Evolutionary conservation across 1,140 invertebrate genomes (phyloP).

Genomic region (Ceratosolen fusciceps): DNA sequence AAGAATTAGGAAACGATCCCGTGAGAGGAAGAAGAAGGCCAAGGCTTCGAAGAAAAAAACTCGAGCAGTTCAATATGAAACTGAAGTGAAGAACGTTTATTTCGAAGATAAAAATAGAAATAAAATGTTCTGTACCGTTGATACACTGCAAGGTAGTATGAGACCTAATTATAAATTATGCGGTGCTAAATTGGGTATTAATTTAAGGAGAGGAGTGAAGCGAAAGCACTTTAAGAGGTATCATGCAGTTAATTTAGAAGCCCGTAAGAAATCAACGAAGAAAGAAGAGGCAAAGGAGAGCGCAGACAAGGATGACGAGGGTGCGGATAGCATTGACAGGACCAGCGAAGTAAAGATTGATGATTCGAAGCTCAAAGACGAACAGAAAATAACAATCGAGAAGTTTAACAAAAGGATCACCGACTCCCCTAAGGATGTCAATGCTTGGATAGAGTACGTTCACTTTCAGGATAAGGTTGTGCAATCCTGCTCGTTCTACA

Average conservation of each 20-base stretch:
- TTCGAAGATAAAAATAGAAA: conserved; percentile 72
- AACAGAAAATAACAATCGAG: conserved; percentile 68
- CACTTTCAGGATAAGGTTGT: conserved; percentile 71
- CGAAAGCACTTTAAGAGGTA: conserved; percentile 63
- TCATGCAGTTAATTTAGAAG: conserved; percentile 57
- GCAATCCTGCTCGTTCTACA: conserved; percentile 16
- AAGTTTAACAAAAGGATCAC: conserved; percentile 71
- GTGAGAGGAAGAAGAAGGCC: conserved; percentile 55
- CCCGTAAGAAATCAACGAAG: conserved; percentile 54
- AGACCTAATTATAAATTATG: conserved; percentile 68
- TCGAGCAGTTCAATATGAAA: conserved; percentile 49
- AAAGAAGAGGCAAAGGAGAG: conserved; percentile 56
- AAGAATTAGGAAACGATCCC: conserved; percentile 38
- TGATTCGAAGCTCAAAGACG: conserved; percentile 53
- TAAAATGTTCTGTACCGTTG: conserved; percentile 66
- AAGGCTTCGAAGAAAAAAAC: conserved; percentile 52
- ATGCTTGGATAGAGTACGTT: conserved; percentile 74
- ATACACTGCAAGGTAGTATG: conserved; percentile 67
- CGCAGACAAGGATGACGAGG: conserved; percentile 44
- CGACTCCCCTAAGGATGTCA: conserved; percentile 70
- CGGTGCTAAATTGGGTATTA: conserved; percentile 57
- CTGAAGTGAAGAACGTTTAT: conserved; percentile 68
- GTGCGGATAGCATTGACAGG: conserved; percentile 51
- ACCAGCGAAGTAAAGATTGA: conserved; percentile 67
- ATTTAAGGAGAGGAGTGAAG: conserved; percentile 51